phyloP scores from a whole-genome alignment of 2,888 invertebrate genomes.

The Noctuana brunneofusca region DNA sequence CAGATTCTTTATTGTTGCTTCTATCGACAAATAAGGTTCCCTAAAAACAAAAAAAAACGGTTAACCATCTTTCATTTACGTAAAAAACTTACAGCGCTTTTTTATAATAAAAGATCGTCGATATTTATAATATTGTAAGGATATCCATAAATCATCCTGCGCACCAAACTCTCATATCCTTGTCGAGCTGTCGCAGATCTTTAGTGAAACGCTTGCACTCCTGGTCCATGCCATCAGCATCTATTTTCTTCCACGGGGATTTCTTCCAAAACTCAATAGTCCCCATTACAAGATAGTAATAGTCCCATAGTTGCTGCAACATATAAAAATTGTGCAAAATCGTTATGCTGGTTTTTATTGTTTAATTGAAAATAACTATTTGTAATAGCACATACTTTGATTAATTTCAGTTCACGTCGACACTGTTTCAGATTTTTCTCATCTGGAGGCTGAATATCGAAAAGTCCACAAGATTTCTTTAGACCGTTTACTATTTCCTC shows the following conservation, averaged over 20 bases:
- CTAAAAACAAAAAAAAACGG: slow-evolving; percentile 58
- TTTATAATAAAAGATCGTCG: neutral
- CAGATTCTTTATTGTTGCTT: slow-evolving; percentile 94
- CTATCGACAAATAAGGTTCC: slow-evolving; percentile 91
- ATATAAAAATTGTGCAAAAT: neutral
- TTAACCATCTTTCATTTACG: neutral
- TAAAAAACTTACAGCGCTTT: neutral
- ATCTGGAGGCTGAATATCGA: slow-evolving; percentile 93
- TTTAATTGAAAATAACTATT: neutral
- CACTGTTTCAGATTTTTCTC: slow-evolving; percentile 89
- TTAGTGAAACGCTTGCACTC: slow-evolving; percentile 96
- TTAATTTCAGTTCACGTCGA: slow-evolving; percentile 88
- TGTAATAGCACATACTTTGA: slow-evolving; percentile 76
- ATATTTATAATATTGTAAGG: neutral
- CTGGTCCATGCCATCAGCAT: slow-evolving; percentile 96
- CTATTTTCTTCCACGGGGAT: slow-evolving; percentile 96
- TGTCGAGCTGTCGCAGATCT: slow-evolving; percentile 90
- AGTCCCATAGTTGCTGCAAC: slow-evolving; percentile 93
- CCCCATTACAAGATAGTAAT: slow-evolving; percentile 89
- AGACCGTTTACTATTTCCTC: slow-evolving; percentile 87
- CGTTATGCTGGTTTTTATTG: neutral
- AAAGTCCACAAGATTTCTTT: slow-evolving; percentile 89
- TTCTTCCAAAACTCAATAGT: slow-evolving; percentile 96
- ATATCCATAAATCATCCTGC: neutral
- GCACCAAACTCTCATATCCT: slow-evolving; percentile 89